Base-by-base conservation (phyloP, 2,113 vertebrate species). In the Triplophysa siluroides region DNA sequence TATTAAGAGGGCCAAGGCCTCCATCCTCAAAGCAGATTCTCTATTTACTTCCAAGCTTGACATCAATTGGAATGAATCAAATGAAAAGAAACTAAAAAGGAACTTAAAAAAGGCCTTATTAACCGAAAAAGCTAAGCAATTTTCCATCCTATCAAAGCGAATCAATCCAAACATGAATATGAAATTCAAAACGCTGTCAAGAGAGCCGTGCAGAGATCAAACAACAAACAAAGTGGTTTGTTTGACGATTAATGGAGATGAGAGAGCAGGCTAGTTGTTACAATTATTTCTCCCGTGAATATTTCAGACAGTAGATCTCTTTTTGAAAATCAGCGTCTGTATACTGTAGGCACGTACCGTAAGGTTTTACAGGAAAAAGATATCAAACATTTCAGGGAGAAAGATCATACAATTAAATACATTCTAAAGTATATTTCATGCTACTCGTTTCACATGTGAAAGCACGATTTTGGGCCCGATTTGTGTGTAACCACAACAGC, bases 11-110 rank as follows among this genome's bases (percentile, higher is more conserved):
- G n/a, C 41, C 21, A 2, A 54, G 14, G 50, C 18, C 19, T 29
- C 16, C 23, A 8, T 23, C n/a, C 9, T 61, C 58, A 63, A 63
- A 14, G 29, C 47, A 47, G 41, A 13, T 14, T 63, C 10, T 2
- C 38, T n/a, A 26, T n/a, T 76, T 11, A 64, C 64, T 76, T 76
- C 60, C 60, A 29, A 63, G 61, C 61, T 3, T 1, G 64, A 76
- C 60, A 64, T 33, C 73, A 64, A 64, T 29, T 64, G 43, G 23
- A 76, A 76, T 29, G 18, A 76, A 74, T 74, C 56, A 13, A 24
- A 26, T 33, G 16, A 0, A 6, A 12, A 16, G 71, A 73, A 73
- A 72, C 14, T 64, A 41, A 64, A 76, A 64, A 23, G 61, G 16
- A 50, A 64, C 23, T n/a, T 50, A 21, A 76, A 76, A 58, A 47